Conservation (phyloP, 2,797 vertebrate genomes). For the Catharus ustulatus region DNA sequence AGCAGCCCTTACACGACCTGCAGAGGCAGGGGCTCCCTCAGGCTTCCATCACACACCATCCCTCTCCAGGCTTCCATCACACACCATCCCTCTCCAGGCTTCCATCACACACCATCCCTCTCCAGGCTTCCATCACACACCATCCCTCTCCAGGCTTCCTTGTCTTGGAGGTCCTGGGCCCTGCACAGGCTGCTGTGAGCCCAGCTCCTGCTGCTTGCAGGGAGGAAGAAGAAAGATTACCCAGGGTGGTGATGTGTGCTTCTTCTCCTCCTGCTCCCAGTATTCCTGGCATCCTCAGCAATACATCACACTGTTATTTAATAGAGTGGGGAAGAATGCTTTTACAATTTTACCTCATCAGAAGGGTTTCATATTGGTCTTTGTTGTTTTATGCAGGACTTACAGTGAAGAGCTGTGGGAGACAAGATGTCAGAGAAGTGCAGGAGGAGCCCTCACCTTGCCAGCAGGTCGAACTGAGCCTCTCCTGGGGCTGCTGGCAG, state of each 20-base stretch:
- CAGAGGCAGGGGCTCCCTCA: neutral
- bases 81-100: neutral
- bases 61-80: neutral
- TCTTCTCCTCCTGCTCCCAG: neutral
- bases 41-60: neutral
- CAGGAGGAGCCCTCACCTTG: neutral
- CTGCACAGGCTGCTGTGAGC: neutral
- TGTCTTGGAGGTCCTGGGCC: neutral
- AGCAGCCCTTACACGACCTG: fast-evolving
- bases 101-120: no score
- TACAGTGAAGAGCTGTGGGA: neutral
- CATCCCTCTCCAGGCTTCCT: neutral
- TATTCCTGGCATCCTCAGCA: neutral
- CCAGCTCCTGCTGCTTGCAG: fast-evolving
- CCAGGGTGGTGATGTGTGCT: fast-evolving
- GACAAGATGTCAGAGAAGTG: fast-evolving
- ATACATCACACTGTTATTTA: neutral
- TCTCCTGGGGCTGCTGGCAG: neutral
- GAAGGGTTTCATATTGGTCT: neutral
- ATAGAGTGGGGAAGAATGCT: neutral
- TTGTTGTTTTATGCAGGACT: neutral
- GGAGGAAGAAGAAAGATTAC: neutral
- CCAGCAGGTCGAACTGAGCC: neutral
- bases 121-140: neutral
- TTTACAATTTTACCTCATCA: neutral